Conservation (phyloP, 2,113 vertebrate species). For the Notiomystis cincta region DNA sequence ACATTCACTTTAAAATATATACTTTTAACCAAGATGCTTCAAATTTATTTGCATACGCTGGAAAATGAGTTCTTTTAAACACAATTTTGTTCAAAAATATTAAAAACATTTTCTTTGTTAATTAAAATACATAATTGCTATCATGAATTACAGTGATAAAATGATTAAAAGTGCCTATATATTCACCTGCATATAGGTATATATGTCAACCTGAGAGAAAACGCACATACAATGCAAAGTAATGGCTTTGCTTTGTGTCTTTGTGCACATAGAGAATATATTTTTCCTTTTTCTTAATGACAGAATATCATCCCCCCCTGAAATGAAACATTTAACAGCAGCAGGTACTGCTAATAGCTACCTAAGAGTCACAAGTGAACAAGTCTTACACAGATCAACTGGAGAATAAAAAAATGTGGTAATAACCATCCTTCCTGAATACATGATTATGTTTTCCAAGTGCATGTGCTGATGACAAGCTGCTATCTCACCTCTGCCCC, state of each 20-base stretch:
- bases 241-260: neutral
- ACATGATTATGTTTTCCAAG: neutral
- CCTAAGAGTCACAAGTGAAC: neutral
- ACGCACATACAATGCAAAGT: fast-evolving
- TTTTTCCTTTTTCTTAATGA: neutral
- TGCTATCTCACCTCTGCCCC: neutral
- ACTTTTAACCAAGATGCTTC: neutral
- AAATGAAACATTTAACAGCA: neutral
- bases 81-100: conserved; percentile 12
- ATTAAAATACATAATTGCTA: neutral
- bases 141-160: neutral
- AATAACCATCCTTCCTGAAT: neutral
- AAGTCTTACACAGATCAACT: neutral
- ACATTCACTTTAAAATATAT: neutral
- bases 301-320: neutral
- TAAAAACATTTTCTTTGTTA: neutral
- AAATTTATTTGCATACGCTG: neutral
- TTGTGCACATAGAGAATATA: neutral
- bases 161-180: neutral
- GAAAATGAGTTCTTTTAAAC: neutral
- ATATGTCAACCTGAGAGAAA: neutral
- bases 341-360: neutral
- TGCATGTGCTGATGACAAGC: neutral
- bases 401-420: neutral
- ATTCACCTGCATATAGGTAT: neutral